Base-by-base conservation (phyloP, 92 coral and sea anemone species). In the Parazoanthus atlanticus region DNA sequence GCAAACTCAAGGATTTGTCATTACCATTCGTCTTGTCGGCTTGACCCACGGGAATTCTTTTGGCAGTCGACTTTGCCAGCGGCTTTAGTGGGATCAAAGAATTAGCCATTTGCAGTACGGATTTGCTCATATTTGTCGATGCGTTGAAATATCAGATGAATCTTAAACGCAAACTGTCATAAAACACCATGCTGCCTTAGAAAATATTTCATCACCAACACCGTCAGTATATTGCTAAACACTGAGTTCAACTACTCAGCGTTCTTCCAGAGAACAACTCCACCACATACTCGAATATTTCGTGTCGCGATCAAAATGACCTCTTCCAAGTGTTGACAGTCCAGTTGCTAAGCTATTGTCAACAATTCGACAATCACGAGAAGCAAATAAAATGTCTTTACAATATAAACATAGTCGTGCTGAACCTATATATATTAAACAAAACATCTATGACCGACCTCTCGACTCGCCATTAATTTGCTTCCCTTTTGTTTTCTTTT, bases 31-130 rank as follows among this genome's bases (percentile, higher is more conserved):
- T 28, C 40, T 70, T 71, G n/a, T 72, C 79, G 2, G 61, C 32
- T 67, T 43, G 87, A 17, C 87, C 87, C 78, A 70, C 87, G 79
- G 87, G 79, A 67, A 84, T 69, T 41, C 25, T 10, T 47, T 43
- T 84, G 26, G 40, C 66, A 84, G 87, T 13, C 66, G 87, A 29
- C 28, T 84, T 84, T 16, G 41, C 61, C 87, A 38, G 28, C 31
- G 87, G 46, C 49, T 84, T 46, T 17, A 84, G 77, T 12, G 78
- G 87, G 78, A 84, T 84, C 74, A 84, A 84, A 11, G 87, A 40
- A 84, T 84, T 84, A 28, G 78, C 66, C 87, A 84, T 84, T 43
- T 69, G 87, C 46, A 52, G 46, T 49, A 13, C 64, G 23, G 87
- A 3, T 26, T 6, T 77, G 67, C 69, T 29, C 79, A n/a, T 13